A percentile compares a stretch with the other conserved stretches of the same genome.
Evolutionary conservation across 2,797 vertebrate genomes (phyloP).

Genomic region (Sebastes elongatus): DNA sequence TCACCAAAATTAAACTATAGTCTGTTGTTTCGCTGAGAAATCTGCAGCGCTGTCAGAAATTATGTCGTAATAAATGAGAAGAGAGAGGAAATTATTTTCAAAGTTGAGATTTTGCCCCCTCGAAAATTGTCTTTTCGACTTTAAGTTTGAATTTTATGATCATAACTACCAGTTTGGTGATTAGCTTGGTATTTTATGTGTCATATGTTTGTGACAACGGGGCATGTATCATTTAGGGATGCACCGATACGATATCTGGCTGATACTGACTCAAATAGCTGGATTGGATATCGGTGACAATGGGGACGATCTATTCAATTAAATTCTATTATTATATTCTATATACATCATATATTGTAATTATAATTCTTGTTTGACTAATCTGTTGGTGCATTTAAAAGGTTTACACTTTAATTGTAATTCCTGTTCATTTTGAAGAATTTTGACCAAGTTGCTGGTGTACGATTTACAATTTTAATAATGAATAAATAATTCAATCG

Average conservation of each 20-base stretch:
- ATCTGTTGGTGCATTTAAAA: too few relatives aligned
- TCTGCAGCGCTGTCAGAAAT: slow-evolving; percentile 27
- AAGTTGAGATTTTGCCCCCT: slow-evolving; percentile 4
- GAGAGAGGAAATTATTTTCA: slow-evolving; percentile 39
- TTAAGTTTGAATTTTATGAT: slow-evolving; percentile 13
- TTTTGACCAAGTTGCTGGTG: too few relatives aligned
- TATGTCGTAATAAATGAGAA: slow-evolving; percentile 45
- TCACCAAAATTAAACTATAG: slow-evolving; percentile 40
- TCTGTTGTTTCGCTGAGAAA: slow-evolving; percentile 36
- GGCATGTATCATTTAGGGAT: neutral
- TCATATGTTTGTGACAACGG: neutral
- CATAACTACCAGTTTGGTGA: neutral
- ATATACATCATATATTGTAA: too few relatives aligned
- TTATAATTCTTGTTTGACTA: too few relatives aligned
- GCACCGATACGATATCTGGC: too few relatives aligned
- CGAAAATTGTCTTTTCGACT: slow-evolving; percentile 14
- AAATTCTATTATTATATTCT: too few relatives aligned
- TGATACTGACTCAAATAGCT: too few relatives aligned
- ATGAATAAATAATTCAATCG: too few relatives aligned
- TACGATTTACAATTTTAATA: too few relatives aligned
- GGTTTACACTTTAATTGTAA: too few relatives aligned
- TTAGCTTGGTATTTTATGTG: neutral
- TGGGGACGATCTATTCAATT: too few relatives aligned
- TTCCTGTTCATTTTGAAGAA: too few relatives aligned
- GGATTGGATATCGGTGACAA: neutral